A percentile compares a stretch with the other conserved stretches of the same genome.
phyloP scores from a whole-genome alignment of 1,140 invertebrate genomes.

The Cherax quadricarinatus region DNA sequence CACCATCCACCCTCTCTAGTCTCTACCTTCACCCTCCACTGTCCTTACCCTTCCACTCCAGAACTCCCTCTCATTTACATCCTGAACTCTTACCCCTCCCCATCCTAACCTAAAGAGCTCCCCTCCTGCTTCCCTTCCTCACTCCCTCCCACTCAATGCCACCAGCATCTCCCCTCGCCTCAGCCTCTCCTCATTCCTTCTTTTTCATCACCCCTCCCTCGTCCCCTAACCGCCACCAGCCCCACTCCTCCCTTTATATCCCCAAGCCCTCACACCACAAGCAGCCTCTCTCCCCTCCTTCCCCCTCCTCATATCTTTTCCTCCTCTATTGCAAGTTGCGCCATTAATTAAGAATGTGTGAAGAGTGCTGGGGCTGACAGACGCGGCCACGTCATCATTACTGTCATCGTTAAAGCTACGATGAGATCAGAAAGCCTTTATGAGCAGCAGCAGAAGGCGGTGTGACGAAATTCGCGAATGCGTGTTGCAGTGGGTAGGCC shows the following conservation, averaged over 20 bases:
- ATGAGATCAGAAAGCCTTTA: constrained; percentile 8
- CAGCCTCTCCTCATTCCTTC: no score
- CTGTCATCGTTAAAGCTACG: constrained; percentile 45
- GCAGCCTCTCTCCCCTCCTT: neutral
- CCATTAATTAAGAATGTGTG: constrained; percentile 38
- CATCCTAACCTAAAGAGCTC: neutral
- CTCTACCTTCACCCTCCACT: neutral
- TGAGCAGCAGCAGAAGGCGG: neutral
- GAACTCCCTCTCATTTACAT: neutral
- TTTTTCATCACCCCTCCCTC: no score
- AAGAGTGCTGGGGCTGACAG: constrained; percentile 20
- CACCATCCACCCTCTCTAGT: neutral
- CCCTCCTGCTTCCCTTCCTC: neutral
- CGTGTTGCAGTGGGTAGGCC: neutral
- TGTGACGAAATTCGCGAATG: neutral
- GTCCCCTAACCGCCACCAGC: no score
- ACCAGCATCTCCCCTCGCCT: neutral
- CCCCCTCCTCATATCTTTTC: no score
- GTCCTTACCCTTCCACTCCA: neutral
- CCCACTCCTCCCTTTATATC: neutral
- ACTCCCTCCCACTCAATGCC: neutral
- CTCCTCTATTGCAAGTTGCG: neutral
- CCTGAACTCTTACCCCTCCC: neutral
- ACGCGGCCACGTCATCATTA: constrained; percentile 47
- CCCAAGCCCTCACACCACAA: no score